Evolutionary conservation across 2,113 vertebrate genomes (phyloP).

Genomic region (Pontoporia blainvillei): DNA sequence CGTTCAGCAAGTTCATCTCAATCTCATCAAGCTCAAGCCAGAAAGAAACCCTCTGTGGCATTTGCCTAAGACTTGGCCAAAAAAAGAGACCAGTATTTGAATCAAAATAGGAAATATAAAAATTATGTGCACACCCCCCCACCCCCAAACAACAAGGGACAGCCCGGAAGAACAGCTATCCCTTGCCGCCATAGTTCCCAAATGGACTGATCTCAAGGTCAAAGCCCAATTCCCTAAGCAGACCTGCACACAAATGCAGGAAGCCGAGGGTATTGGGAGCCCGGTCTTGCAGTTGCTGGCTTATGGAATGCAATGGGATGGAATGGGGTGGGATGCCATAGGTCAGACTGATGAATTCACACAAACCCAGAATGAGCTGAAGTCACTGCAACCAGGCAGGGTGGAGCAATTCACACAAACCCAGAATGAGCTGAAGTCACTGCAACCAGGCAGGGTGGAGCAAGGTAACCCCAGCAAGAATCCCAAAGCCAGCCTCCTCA

Average conservation of each 20-base stretch:
- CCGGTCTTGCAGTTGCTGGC: neutral
- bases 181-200: neutral
- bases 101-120: conserved; percentile 11
- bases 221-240: neutral
- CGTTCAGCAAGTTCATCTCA: neutral
- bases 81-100: neutral
- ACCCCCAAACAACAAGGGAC: neutral
- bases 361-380: neutral
- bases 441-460: neutral
- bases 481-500: neutral
- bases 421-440: neutral
- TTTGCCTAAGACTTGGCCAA: neutral
- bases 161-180: neutral
- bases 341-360: neutral
- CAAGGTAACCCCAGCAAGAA: neutral
- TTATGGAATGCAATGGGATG: neutral
- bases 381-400: neutral
- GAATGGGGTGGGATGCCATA: neutral
- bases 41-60: neutral
- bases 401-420: neutral
- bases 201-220: neutral
- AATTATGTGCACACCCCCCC: neutral
- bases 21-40: neutral
- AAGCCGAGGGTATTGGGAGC: neutral
- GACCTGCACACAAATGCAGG: neutral